Base-by-base conservation (phyloP, 2,888 invertebrate species). In the Trachelus stipa region DNA sequence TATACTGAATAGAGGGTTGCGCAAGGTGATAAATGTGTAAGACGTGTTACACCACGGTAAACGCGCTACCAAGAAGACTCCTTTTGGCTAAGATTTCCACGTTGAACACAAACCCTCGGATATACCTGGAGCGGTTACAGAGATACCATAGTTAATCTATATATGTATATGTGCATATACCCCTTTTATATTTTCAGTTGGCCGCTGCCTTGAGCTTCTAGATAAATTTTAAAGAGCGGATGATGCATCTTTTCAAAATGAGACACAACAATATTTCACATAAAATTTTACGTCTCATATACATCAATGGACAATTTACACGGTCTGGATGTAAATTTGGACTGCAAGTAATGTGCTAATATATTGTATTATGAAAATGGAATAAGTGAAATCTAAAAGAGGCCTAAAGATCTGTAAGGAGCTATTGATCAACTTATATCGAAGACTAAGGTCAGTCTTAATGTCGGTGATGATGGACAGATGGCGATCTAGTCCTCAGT, bases 1-100 rank as follows among this genome's bases (percentile, higher is more conserved):
- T 56, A 56, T 71, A 71, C 33, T 71, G 71, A 31, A 30, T 33
- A 34, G 71, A 34, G 30, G 71, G 31, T 31, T 33, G 71, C 31
- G 71, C 76, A 40, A 81, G 79, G 80, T 82, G 83, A 83, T 82
- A 83, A 82, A 83, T 83, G 79, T 74, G 33, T 68, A 69, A 79
- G 76, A 78, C 82, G 82, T 81, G 82, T 80, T 80, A 79, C 76
- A 74, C 73, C 79, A 77, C 78, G 68, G 81, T 80, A 81, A 81
- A 71, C 71, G 71, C 71, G 71, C 71, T n/a, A 31, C 30, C 31
- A 11, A 56, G 56, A 56, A 56, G 56, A 56, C 33, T 34, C 71
- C 71, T 34, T 34, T 34, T 12, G 71, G 71, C 71, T 30, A 71
- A 73, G 78, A 68, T 76, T 79, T 80, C 81, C 82, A 78, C 80